Conservation (phyloP, 1,140 invertebrate genomes). For the Aporrectodea caliginosa region DNA sequence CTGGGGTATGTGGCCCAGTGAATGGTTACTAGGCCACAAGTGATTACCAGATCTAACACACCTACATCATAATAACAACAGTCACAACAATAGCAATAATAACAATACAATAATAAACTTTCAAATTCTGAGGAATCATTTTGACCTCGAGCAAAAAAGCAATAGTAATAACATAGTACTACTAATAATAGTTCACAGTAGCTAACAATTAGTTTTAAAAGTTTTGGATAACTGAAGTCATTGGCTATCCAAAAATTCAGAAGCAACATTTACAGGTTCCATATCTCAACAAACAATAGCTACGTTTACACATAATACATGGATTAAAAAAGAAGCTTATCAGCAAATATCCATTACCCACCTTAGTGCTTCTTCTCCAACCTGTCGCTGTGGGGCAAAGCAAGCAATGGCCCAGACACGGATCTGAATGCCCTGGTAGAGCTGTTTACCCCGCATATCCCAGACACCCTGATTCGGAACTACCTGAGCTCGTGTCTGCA, state of each 20-base stretch:
- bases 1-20: not conserved
- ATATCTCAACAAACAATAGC: not conserved
- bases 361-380: conserved; percentile 90
- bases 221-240: not conserved
- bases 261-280: not conserved
- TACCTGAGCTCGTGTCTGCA: conserved; percentile 68
- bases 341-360: conserved; percentile 59
- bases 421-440: conserved; percentile 98
- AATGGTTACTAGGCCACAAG: not conserved
- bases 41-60: no score
- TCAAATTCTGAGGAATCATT: not conserved
- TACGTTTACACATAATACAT: not conserved
- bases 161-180: not conserved
- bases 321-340: not conserved
- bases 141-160: no score
- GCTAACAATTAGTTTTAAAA: not conserved
- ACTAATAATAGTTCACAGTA: not conserved
- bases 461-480: conserved; percentile 98
- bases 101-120: not conserved
- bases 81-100: not conserved
- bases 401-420: conserved; percentile 99
- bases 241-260: not conserved
- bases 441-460: conserved; percentile 99
- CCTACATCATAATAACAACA: no score
- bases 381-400: conserved; percentile 95